phyloP scores from a whole-genome alignment of 2,888 invertebrate genomes.

The Caenorhabditis uteleia region DNA sequence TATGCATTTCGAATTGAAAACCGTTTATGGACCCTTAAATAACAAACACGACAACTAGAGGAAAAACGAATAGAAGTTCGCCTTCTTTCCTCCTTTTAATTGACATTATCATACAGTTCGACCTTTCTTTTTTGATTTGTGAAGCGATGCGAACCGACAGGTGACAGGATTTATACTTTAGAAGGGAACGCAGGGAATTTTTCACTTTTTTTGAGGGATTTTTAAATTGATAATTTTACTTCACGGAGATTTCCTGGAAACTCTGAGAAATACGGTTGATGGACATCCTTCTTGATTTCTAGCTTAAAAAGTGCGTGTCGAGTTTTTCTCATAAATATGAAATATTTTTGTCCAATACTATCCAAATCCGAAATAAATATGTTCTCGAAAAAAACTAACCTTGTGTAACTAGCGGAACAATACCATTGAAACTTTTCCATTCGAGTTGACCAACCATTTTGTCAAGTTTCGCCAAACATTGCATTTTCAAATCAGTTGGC shows the following conservation, averaged over 20 bases:
- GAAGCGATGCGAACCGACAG: conserved; percentile 41
- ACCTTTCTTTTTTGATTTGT: conserved; percentile 36
- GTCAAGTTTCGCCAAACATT: conserved; percentile 91
- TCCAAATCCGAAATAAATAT: neutral
- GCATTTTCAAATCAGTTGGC: conserved; percentile 80
- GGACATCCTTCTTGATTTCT: neutral
- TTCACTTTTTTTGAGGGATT: too few species aligned
- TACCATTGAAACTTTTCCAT: conserved; percentile 87
- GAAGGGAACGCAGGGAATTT: too few species aligned
- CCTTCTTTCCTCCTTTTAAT: neutral
- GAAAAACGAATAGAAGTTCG: neutral
- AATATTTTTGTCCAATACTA: neutral
- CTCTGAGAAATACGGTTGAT: neutral
- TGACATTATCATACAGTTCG: conserved; percentile 21
- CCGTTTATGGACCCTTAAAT: too few species aligned
- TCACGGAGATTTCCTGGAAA: neutral
- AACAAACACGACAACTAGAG: too few species aligned
- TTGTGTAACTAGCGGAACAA: conserved; percentile 90
- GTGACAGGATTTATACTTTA: conserved; percentile 23
- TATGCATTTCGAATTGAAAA: neutral
- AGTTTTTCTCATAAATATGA: neutral
- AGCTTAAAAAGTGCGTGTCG: neutral
- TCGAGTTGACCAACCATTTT: conserved; percentile 83
- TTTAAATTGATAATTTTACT: too few species aligned
- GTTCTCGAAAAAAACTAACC: conserved; percentile 49